Evolutionary conservation across 1,140 invertebrate species (phyloP), one percentile per base, ranked within the genome.

Genomic region (Drosophila arawakana): DNA sequence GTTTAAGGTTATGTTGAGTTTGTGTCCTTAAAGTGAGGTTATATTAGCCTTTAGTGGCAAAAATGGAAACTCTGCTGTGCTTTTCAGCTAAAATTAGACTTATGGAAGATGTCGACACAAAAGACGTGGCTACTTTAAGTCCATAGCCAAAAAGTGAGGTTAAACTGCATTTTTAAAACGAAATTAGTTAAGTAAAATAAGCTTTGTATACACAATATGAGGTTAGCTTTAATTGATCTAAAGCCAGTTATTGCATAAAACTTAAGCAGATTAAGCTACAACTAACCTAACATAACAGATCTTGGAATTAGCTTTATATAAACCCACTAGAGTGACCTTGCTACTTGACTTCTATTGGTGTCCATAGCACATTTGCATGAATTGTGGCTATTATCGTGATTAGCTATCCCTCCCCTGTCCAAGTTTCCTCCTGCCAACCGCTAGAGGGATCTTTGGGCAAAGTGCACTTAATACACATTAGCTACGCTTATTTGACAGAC

Each of bases 391-490:
- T 86, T 79, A 85, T 41, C 63, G 50, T 73, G 81, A 85, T 81
- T 85, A 69, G 63, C 73, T 49, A 58, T 57, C 58, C 63, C 66
- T 65, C 25, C 60, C 67, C 57, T 59, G 18, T 41, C 10, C 37
- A 30, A 30, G 6, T n/a, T 30, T 50, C 10, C 39, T 43, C 11
- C 66, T 54, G 50, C 47, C 43, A 47, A 39, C 41, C n/a, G 44
- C 37, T 21, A 30, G 58, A 54, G 8, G 35, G 62, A 74, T 66
- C 43, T 60, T 25, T 66, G 62, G 72, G 30, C 9, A 65, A 73
- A 84, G 72, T 81, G 84, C 84, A 89, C 84, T 89, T 89, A 81
- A 89, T 90, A 84, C 84, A 78, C 75, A 89, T 89, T 89, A 89
- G 84, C 66, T 52, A 89, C 85, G 84, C 84, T 89, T 89, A 84